Evolutionary conservation across 2,797 vertebrate species (phyloP).

Genomic region (Clamator glandarius): DNA sequence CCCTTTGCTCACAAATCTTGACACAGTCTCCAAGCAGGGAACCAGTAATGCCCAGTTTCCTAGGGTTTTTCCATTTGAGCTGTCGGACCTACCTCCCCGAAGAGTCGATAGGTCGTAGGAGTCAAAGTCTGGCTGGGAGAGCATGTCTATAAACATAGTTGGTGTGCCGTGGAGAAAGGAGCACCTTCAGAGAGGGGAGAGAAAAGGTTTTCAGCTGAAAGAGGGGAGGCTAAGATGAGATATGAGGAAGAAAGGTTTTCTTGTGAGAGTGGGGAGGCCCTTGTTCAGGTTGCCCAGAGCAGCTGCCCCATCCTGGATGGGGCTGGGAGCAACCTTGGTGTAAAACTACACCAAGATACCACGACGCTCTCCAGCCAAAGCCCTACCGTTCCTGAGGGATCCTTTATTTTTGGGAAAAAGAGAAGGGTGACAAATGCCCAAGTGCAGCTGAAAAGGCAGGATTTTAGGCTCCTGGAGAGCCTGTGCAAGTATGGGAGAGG

Average conservation of each 20-base stretch:
- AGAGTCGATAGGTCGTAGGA: slow-evolving; percentile 85
- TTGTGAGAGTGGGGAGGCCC: too few species aligned
- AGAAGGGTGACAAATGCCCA: neutral
- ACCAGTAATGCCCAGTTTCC: neutral
- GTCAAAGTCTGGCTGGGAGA: slow-evolving; percentile 81
- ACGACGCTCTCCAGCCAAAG: neutral
- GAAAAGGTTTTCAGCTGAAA: neutral
- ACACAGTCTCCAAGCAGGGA: neutral
- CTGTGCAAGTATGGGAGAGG: too few species aligned
- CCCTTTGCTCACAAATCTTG: neutral
- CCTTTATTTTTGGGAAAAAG: neutral
- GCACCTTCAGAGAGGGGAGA: slow-evolving; percentile 75
- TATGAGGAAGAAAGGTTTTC: too few species aligned
- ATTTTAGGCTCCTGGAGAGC: neutral
- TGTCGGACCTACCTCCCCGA: slow-evolving; percentile 78
- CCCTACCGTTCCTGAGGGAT: neutral
- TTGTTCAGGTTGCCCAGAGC: too few species aligned
- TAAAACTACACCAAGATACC: too few species aligned
- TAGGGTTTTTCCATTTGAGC: neutral
- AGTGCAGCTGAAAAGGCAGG: neutral
- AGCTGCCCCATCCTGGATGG: too few species aligned
- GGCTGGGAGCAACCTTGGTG: too few species aligned
- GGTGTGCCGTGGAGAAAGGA: slow-evolving; percentile 84
- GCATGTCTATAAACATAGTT: slow-evolving; percentile 92
- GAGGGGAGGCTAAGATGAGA: too few species aligned